phyloP scores from a whole-genome alignment of 1,140 invertebrate genomes.

The Drosophila tristis region DNA sequence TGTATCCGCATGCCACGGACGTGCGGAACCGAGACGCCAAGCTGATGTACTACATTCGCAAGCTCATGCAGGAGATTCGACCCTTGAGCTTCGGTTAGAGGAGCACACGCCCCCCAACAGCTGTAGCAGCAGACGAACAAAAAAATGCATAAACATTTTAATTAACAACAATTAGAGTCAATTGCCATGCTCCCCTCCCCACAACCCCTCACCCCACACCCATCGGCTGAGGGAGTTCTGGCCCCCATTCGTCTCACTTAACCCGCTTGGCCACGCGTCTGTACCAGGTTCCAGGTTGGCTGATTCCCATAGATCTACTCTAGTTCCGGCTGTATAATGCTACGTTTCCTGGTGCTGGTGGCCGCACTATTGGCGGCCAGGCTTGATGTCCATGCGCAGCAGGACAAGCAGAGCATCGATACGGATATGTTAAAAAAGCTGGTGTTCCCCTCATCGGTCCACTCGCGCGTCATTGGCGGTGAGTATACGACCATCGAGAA shows the following conservation, averaged over 20 bases:
- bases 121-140: not conserved
- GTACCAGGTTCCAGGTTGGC: not conserved
- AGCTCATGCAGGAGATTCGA: slow-evolving; percentile 56
- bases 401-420: slow-evolving; percentile 3
- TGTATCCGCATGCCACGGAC: slow-evolving; percentile 65
- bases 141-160: slow-evolving; percentile 45
- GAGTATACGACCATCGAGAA: slow-evolving; percentile 39
- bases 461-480: slow-evolving; percentile 61
- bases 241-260: slow-evolving; percentile 28
- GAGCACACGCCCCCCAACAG: not conserved
- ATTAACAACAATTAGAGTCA: slow-evolving; percentile 64
- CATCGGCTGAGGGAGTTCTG: not conserved
- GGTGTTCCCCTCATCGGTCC: not conserved
- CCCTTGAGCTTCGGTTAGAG: slow-evolving; percentile 70
- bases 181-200: slow-evolving; percentile 46
- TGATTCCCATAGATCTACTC: not conserved
- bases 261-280: slow-evolving; percentile 19
- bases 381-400: not conserved
- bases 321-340: slow-evolving; percentile 8
- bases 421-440: slow-evolving; percentile 7
- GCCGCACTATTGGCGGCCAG: not conserved
- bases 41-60: slow-evolving; percentile 60
- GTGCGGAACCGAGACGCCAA: slow-evolving; percentile 62
- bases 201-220: not conserved
- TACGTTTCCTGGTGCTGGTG: not conserved